These are phyloP conservation scores for Phycodurus eques DNA, from an alignment of 2,113 vertebrate genomes.

Conservation along the genomic window DNA sequence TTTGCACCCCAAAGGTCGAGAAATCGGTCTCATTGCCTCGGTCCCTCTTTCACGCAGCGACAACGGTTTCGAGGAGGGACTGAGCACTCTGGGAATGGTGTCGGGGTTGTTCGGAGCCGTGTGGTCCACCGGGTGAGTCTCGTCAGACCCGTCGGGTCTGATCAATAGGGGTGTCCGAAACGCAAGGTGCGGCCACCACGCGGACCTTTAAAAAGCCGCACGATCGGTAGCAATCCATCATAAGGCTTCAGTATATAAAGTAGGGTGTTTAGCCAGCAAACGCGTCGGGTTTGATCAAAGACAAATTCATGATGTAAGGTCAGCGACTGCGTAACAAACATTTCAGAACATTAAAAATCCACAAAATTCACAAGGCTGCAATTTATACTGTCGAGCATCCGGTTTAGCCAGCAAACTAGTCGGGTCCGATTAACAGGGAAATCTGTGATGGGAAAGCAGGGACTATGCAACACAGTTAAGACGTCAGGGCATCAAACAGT, in stretches of 20 bases:
- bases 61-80: slow-evolving; percentile 69
- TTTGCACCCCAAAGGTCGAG: background rate
- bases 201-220: background rate
- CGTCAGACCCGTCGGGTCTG: background rate
- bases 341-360: too few species aligned
- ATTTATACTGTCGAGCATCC: too few species aligned
- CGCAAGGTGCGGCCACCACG: background rate
- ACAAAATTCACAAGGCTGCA: too few species aligned
- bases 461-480: too few species aligned
- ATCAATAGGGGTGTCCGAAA: background rate
- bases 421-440: too few species aligned
- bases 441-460: too few species aligned
- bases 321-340: too few species aligned
- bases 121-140: slow-evolving; percentile 73
- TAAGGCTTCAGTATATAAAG: background rate
- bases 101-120: slow-evolving; percentile 68
- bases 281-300: background rate
- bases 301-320: too few species aligned
- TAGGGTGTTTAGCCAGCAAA: too few species aligned
- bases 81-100: slow-evolving; percentile 73
- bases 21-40: background rate
- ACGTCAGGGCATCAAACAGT: too few species aligned
- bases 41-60: slow-evolving; percentile 51
- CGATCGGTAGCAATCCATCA: too few species aligned
- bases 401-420: too few species aligned